Conservation (phyloP, 1,140 invertebrate species). For the Asbolus verrucosus region DNA sequence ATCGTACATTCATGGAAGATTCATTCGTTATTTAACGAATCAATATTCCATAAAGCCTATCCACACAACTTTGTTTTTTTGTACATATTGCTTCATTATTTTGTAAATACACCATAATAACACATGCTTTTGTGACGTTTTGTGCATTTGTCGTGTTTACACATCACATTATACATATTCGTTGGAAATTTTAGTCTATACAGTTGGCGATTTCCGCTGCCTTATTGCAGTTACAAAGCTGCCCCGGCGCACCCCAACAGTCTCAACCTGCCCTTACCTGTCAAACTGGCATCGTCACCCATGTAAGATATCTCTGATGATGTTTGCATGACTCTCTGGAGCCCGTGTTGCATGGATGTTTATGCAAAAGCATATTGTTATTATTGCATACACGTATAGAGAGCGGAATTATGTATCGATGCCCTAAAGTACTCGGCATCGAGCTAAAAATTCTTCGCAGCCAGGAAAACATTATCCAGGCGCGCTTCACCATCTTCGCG, state of each 20-base stretch:
- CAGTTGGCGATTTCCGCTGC: constrained; percentile 92
- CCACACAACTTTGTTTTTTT: too few species aligned
- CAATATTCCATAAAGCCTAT: too few species aligned
- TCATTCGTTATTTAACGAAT: background rate
- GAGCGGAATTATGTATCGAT: too few species aligned
- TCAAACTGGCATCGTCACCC: constrained; percentile 77
- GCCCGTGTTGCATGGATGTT: constrained; percentile 7
- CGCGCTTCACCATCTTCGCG: too few species aligned
- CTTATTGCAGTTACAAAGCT: constrained; percentile 89
- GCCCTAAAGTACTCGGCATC: too few species aligned
- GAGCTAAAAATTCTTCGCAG: too few species aligned
- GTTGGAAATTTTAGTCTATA: constrained; percentile 81
- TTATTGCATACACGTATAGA: background rate
- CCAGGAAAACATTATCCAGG: too few species aligned
- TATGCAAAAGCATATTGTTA: constrained; percentile 35
- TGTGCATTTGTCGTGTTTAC: constrained; percentile 20
- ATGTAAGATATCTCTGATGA: constrained; percentile 68
- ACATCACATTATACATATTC: constrained; percentile 51
- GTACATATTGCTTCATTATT: constrained; percentile 12
- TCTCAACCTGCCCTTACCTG: constrained; percentile 78
- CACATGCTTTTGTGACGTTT: constrained; percentile 35
- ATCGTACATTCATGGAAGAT: constrained; percentile 26
- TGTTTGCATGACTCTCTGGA: constrained; percentile 16
- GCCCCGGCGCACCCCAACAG: constrained; percentile 79
- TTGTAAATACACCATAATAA: constrained; percentile 20